These are phyloP conservation scores for Phocides pigmalion DNA, from an alignment of 1,140 invertebrate species.

Conservation along the genomic window DNA sequence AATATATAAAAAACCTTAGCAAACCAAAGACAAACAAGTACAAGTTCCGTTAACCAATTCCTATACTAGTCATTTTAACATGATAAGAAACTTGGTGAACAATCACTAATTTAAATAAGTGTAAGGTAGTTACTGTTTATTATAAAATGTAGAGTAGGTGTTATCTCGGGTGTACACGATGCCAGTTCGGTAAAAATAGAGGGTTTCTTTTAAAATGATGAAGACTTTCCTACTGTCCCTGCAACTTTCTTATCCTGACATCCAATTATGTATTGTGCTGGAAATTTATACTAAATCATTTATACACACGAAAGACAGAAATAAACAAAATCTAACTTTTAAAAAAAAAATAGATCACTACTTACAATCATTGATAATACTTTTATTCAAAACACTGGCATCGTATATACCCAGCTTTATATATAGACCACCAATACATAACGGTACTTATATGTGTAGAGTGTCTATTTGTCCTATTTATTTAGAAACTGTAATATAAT, in stretches of 20 bases:
- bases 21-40: constrained; percentile 20
- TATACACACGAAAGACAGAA: too few relatives aligned
- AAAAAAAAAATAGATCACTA: too few relatives aligned
- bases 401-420: background rate
- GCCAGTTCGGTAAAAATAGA: background rate
- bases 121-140: constrained; percentile 21
- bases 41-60: constrained; percentile 18
- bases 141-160: constrained; percentile 9
- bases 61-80: constrained; percentile 36
- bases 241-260: too few relatives aligned
- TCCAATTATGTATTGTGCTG: too few relatives aligned
- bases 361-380: background rate
- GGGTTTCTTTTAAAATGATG: too few relatives aligned
- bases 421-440: constrained; percentile 19
- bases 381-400: background rate
- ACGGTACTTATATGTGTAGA: constrained; percentile 20
- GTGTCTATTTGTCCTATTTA: constrained; percentile 28
- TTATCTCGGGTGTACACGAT: background rate
- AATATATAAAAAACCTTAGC: background rate
- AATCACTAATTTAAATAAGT: background rate
- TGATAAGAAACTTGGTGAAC: constrained; percentile 20
- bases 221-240: too few relatives aligned
- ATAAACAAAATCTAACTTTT: too few relatives aligned
- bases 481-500: constrained; percentile 28
- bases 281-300: too few relatives aligned